Percentiles rank a stretch among this genome's conserved stretches.
phyloP scores from a whole-genome alignment of 2,888 invertebrate species.

The Bellardia pandia region DNA sequence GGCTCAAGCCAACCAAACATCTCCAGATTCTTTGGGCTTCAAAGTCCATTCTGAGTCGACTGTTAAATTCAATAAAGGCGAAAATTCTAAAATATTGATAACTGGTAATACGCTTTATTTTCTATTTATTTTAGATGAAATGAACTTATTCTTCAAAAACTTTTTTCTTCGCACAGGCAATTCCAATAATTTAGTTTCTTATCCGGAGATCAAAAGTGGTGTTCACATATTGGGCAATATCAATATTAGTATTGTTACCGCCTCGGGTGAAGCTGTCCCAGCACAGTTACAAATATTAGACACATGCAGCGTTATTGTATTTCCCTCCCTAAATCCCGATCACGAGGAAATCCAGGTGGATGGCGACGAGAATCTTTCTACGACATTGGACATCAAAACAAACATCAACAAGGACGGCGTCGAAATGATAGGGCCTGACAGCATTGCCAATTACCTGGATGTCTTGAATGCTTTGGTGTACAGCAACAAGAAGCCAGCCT shows the following conservation, averaged over 20 bases:
- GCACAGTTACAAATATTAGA: constrained; percentile 89
- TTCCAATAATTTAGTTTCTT: constrained; percentile 83
- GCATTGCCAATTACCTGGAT: constrained; percentile 81
- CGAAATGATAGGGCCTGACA: constrained; percentile 84
- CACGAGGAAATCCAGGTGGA: constrained; percentile 90
- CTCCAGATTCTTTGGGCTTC: neutral
- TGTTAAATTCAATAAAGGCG: constrained; percentile 41
- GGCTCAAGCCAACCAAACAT: constrained; percentile 22
- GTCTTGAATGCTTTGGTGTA: constrained; percentile 88
- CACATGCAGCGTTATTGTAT: constrained; percentile 96
- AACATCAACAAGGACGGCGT: constrained; percentile 96
- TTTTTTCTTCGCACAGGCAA: constrained; percentile 76
- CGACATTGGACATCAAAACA: constrained; percentile 85
- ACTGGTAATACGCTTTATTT: constrained; percentile 74
- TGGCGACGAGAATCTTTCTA: constrained; percentile 82
- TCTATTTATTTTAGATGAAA: too few species aligned
- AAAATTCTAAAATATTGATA: constrained; percentile 76
- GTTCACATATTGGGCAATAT: constrained; percentile 95
- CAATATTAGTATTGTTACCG: constrained; percentile 87
- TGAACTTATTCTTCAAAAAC: neutral
- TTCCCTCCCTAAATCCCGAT: constrained; percentile 97
- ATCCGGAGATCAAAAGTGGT: constrained; percentile 86
- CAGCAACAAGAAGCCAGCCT: constrained; percentile 97
- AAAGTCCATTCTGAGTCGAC: constrained; percentile 42
- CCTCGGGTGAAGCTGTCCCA: constrained; percentile 26